Evolutionary conservation across 2,888 invertebrate genomes (phyloP).

Genomic region (Meliscaeva auricollis): DNA sequence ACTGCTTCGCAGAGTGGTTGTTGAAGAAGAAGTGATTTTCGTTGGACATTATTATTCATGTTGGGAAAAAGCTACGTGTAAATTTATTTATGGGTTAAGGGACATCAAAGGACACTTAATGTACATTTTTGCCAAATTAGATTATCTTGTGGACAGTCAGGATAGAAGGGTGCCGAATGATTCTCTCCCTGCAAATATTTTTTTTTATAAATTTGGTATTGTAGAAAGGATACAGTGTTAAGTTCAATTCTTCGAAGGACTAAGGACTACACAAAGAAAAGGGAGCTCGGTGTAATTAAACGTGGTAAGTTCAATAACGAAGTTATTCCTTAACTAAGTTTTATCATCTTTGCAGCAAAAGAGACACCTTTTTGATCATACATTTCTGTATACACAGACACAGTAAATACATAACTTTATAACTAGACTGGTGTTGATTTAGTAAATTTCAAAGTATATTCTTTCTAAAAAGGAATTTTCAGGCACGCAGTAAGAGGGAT

Average conservation of each 20-base stretch:
- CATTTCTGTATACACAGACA: background rate
- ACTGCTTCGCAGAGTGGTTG: background rate
- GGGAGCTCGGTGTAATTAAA: constrained; percentile 13
- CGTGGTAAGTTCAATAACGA: constrained; percentile 63
- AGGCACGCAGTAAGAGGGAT: background rate
- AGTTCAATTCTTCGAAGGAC: constrained; percentile 6
- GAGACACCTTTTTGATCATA: constrained; percentile 11
- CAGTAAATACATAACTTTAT: background rate
- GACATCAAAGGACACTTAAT: constrained; percentile 40
- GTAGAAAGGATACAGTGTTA: constrained; percentile 27
- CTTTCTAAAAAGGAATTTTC: background rate
- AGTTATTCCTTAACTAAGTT: constrained; percentile 52
- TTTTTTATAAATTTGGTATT: background rate
- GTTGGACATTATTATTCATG: background rate
- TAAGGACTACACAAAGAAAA: constrained; percentile 1
- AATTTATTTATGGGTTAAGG: constrained; percentile 38
- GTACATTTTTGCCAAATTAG: constrained; percentile 39
- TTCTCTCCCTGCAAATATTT: background rate
- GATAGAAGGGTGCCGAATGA: constrained; percentile 25
- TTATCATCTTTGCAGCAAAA: constrained; percentile 33
- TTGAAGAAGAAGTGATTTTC: constrained; percentile 18
- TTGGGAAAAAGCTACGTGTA: background rate
- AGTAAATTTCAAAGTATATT: background rate
- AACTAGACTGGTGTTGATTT: background rate
- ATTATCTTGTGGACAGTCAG: constrained; percentile 47